Evolutionary conservation across 2,113 vertebrate species (phyloP).

Genomic region (Myocastor coypus): DNA sequence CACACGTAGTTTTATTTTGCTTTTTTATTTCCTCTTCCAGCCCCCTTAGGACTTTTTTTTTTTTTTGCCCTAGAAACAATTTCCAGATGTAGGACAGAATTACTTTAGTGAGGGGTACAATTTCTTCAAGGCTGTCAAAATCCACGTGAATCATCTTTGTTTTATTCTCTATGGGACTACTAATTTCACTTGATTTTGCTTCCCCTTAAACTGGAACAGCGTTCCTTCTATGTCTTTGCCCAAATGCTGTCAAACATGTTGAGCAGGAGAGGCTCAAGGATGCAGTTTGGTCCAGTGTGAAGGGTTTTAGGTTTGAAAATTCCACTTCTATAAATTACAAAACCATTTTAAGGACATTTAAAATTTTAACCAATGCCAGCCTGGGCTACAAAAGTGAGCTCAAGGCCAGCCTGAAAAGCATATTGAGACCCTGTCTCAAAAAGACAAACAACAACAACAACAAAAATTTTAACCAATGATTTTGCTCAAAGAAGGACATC

Average conservation of each 20-base stretch:
- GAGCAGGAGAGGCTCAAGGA: conserved; percentile 2
- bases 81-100: conserved; percentile 70
- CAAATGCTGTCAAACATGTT: background rate
- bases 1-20: background rate
- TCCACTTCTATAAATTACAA: conserved; percentile 45
- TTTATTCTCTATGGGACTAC: conserved; percentile 65
- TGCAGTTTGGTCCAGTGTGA: conserved; percentile 11
- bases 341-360: conserved; percentile 55
- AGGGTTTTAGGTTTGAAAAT: conserved; percentile 55
- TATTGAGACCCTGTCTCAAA: too few species aligned
- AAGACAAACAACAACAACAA: too few species aligned
- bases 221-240: conserved; percentile 57
- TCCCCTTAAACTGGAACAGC: conserved; percentile 48
- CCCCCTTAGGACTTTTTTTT: conserved; percentile 54
- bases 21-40: conserved; percentile 55
- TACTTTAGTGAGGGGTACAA: conserved; percentile 59
- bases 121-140: conserved; percentile 72
- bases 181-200: conserved; percentile 66
- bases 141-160: conserved; percentile 74
- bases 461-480: conserved; percentile 52
- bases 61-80: conserved; percentile 69
- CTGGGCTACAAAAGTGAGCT: too few species aligned
- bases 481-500: conserved; percentile 56
- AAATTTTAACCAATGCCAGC: conserved; percentile 5
- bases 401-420: too few species aligned